These are phyloP conservation scores for Cyclura pinguis DNA, from an alignment of 2,797 vertebrate species.

Conservation along the genomic window DNA sequence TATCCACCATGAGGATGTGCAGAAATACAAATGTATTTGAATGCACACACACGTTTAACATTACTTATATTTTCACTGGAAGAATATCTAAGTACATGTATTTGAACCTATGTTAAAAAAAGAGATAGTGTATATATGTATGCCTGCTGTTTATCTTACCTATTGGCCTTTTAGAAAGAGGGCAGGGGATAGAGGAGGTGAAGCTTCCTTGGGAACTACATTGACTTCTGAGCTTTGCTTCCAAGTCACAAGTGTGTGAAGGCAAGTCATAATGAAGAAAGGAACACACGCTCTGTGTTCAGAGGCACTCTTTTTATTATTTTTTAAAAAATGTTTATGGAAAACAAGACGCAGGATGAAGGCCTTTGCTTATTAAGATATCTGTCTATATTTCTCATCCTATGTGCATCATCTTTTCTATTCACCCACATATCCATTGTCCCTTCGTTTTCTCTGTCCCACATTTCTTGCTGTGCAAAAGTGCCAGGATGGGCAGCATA, in stretches of 20 bases:
- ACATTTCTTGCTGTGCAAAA: not conserved
- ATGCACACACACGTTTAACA: not conserved
- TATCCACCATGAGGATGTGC: not conserved
- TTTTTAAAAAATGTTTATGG: not conserved
- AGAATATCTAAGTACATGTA: not conserved
- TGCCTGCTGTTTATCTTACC: not conserved
- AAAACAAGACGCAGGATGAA: not conserved
- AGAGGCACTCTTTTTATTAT: not conserved
- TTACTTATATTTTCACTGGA: not conserved
- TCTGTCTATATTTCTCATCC: not conserved
- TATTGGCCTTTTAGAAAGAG: not conserved
- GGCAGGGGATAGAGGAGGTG: not conserved
- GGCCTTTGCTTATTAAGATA: not conserved
- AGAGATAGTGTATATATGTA: not conserved
- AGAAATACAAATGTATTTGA: not conserved
- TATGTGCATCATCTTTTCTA: not conserved
- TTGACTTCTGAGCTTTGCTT: not conserved
- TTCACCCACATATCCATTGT: not conserved
- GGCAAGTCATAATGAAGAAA: not conserved
- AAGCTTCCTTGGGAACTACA: not conserved
- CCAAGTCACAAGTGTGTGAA: not conserved
- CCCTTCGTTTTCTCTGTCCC: not conserved
- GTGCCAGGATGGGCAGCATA: not conserved
- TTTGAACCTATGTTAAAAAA: not conserved
- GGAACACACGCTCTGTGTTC: not conserved